Conservation (phyloP, 2,113 vertebrate genomes). For the Myiozetetes cayanensis region DNA sequence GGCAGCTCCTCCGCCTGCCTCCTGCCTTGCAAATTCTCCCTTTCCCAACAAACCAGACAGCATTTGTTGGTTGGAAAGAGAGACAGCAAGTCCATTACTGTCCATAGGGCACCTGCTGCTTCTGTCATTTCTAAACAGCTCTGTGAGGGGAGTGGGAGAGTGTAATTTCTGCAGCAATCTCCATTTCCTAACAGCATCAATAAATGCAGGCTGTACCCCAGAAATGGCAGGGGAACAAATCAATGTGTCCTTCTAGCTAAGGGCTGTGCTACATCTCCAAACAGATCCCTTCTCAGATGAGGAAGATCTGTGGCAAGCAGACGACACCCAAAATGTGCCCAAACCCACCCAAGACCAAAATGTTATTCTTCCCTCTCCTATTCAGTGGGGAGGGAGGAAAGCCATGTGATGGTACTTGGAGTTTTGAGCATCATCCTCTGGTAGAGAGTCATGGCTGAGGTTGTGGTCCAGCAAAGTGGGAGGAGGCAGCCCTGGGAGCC, state of each 20-base stretch:
- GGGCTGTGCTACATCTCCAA: background rate
- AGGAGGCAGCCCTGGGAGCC: background rate
- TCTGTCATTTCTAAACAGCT: conserved; percentile 9
- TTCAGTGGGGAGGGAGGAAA: background rate
- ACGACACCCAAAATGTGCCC: background rate
- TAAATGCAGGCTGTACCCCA: background rate
- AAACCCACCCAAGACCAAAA: background rate
- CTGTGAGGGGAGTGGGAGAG: conserved; percentile 4
- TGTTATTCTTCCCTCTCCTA: background rate
- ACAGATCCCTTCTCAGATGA: background rate
- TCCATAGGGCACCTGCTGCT: conserved; percentile 22
- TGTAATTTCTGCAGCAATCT: conserved; percentile 31
- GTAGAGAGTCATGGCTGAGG: background rate
- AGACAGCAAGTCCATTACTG: background rate
- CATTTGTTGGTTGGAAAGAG: background rate
- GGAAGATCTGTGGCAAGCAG: background rate
- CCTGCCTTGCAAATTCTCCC: background rate
- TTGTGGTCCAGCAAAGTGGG: background rate
- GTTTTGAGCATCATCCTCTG: background rate
- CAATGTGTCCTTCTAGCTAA: background rate
- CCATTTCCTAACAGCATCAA: conserved; percentile 23
- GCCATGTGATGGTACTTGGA: background rate
- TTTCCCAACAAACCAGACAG: background rate
- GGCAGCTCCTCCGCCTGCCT: background rate
- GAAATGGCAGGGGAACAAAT: background rate